Evolutionary conservation across 23 tunicate species (phyloP), one percentile per base, ranked within the genome.

Genomic region (Botrylloides violaceus): DNA sequence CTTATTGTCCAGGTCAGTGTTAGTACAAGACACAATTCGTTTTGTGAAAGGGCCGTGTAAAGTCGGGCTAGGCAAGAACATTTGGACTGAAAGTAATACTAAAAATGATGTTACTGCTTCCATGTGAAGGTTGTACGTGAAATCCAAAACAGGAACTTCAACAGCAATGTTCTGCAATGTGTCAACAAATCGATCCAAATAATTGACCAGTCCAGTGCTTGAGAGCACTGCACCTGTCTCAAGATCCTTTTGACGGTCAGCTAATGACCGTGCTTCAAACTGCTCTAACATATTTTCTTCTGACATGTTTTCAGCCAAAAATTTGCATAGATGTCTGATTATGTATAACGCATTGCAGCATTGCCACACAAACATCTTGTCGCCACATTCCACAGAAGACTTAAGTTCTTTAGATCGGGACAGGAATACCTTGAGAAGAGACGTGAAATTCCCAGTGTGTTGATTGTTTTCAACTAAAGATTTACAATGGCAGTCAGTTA

Each of bases 321-420:
- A 89, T 58, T 78, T 79, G 66, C 88, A 82, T 34, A 95, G 34
- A 27, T 89, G 82, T 32, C 94, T 53, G 18, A 95, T 79, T 33
- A 95, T 79, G 73, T 65, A 81, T 36, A 95, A 47, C 0, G 86
- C 82, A 76, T 95, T 95, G 26, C 34, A 29, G 0, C 84, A 50
- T 78, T 95, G 99, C 99, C 99, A 95, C 21, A 81, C 71, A 76
- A 87, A 95, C 20, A 95, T 84, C 34, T 59, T 31, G 77, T 95
- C 83, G n/a, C 71, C 83, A 35, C 96, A 95, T 29, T 95, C 99
- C 12, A 76, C 96, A 12, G 99, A 89, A 2, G 92, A 71, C 50
- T 74, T 56, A 4, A 95, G 30, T 59, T 95, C 99, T 32, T 77
- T 32, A 9, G 79, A 32, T 12, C 99, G 71, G 22, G 84, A 61